Base-by-base conservation (phyloP, 2,113 vertebrate genomes). In the Sceloporus undulatus region DNA sequence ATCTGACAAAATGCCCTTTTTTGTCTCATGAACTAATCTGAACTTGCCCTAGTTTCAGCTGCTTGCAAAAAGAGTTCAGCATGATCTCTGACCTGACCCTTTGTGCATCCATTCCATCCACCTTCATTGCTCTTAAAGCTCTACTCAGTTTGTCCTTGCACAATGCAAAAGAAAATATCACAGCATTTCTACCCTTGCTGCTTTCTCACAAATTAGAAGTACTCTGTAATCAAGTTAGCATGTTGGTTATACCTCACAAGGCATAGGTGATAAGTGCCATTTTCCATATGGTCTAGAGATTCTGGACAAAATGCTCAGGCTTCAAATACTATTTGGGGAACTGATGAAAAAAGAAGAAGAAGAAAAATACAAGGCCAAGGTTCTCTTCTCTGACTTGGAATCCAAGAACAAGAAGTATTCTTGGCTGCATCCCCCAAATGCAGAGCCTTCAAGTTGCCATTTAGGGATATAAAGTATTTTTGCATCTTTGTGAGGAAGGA, bases 111-210 rank as follows among this genome's bases (percentile, higher is more conserved):
- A 79, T 42, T 84, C 76, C 38, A 23, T 25, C 66, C 25, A 5
- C 27, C 23, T 18, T 90, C 87, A 91, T 92, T 89, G 92, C 74
- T 95, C 80, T 77, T 88, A 81, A 92, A 91, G 87, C 91, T 94
- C 88, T 91, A 65, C 16, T 62, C 87, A 91, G 90, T 88, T 89
- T 90, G 16, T 16, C 84, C 21, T 92, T 89, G 80, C 82, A 88
- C 87, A 89, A 42, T 75, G 75, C 62, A 82, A 74, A 79, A 77
- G 75, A 76, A 5, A 59, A 19, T 29, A 82, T 16, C 38, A 82
- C 38, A 87, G 68, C 27, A 13, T 0, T 19, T 84, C 88, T 83
- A 85, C 82, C 40, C 88, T 25, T 0, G 74, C 18, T 83, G 87
- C 87, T 82, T 87, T 91, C 82, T 84, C 85, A 82, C 85, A 87